Conservation (phyloP, 2,888 invertebrate species). For the Orthosia cruda region DNA sequence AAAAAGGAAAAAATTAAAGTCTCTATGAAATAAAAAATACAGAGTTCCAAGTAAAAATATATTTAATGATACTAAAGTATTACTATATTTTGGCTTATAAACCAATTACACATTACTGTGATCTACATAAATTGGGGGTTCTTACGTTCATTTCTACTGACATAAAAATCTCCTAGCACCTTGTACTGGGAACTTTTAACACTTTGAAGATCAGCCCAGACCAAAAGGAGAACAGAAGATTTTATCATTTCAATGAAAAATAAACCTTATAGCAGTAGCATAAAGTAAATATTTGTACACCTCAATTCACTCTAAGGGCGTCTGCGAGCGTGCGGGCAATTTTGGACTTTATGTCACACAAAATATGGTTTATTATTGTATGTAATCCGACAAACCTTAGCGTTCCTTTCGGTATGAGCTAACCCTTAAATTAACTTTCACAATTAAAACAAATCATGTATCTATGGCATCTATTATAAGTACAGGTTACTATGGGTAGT, state of each 20-base stretch:
- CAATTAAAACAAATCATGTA: conserved; percentile 42
- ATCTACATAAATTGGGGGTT: conserved; percentile 74
- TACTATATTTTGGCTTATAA: conserved; percentile 80
- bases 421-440: conserved; percentile 41
- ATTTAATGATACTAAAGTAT: conserved; percentile 80
- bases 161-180: conserved; percentile 77
- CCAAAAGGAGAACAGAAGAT: not conserved
- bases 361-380: not conserved
- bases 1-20: too few relatives aligned
- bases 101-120: conserved; percentile 72
- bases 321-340: not conserved
- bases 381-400: not conserved
- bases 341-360: not conserved
- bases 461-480: conserved; percentile 72
- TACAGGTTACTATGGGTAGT: conserved; percentile 66
- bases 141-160: conserved; percentile 68
- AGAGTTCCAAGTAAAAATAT: conserved; percentile 83
- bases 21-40: conserved; percentile 32
- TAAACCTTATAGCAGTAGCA: not conserved
- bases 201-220: conserved; percentile 13
- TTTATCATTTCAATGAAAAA: not conserved
- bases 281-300: not conserved
- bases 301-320: not conserved
- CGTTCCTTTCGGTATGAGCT: not conserved
- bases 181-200: conserved; percentile 70